Evolutionary conservation across 1,140 invertebrate genomes (phyloP).

Genomic region (Charaxes varanes): DNA sequence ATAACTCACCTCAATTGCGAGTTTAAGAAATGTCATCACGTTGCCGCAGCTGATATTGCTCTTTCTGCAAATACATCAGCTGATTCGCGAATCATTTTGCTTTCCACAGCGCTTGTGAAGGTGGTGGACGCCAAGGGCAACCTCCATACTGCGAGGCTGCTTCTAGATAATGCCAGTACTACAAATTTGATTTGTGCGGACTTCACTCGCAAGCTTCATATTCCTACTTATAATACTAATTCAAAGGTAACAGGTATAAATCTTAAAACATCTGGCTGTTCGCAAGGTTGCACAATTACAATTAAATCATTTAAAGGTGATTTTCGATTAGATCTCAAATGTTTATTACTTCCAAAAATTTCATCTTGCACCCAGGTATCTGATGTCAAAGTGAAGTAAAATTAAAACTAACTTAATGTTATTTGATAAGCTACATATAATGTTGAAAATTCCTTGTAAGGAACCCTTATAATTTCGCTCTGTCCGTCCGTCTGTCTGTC

Average conservation of each 20-base stretch:
- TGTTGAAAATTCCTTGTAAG: too few species aligned
- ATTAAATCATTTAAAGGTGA: background rate
- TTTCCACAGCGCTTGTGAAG: conserved; percentile 1
- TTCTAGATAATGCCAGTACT: background rate
- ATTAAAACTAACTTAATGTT: too few species aligned
- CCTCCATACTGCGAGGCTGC: background rate
- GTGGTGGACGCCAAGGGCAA: conserved; percentile 1
- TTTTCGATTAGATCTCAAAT: background rate
- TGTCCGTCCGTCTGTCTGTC: too few species aligned
- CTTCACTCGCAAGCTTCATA: background rate
- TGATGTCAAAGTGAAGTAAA: too few species aligned
- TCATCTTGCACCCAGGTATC: too few species aligned
- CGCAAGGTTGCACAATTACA: background rate
- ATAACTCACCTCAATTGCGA: too few species aligned
- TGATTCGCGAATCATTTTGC: background rate
- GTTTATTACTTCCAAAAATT: background rate
- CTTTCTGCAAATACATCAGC: too few species aligned
- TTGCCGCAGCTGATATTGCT: too few species aligned
- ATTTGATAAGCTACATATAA: too few species aligned
- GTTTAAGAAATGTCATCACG: too few species aligned
- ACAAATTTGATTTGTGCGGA: background rate
- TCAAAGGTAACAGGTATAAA: background rate
- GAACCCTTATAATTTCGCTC: too few species aligned
- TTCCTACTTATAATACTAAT: background rate
- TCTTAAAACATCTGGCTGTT: background rate